Evolutionary conservation across 2,797 vertebrate species (phyloP).

Genomic region (Tragopan temminckii): DNA sequence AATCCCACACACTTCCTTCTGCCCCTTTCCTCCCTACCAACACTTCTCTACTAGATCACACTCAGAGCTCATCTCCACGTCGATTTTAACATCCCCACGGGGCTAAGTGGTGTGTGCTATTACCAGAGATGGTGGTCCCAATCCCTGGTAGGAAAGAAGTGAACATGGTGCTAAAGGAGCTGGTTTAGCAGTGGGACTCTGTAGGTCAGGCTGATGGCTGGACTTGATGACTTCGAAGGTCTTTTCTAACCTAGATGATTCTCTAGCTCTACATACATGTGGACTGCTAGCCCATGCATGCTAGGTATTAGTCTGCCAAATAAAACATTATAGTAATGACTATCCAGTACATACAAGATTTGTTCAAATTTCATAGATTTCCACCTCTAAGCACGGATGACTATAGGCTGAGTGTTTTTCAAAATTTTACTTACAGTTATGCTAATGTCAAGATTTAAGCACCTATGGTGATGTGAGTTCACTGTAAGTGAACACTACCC

Average conservation of each 20-base stretch:
- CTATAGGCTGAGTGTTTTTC: not conserved
- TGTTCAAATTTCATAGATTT: not conserved
- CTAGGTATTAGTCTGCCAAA: not conserved
- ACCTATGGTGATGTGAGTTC: rapidly evolving
- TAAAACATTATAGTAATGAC: not conserved
- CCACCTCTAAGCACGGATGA: not conserved
- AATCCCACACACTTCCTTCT: not conserved
- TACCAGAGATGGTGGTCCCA: not conserved
- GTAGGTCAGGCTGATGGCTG: not conserved
- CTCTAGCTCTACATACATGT: rapidly evolving
- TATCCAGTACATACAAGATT: rapidly evolving
- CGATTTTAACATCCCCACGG: not conserved
- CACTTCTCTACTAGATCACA: not conserved
- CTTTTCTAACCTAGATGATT: not conserved
- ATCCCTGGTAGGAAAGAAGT: not conserved
- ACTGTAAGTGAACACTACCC: not conserved
- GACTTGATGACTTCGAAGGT: not conserved
- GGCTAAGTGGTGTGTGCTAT: rapidly evolving
- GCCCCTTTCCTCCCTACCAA: not conserved
- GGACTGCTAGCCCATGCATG: not conserved
- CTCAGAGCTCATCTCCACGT: rapidly evolving
- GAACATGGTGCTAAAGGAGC: not conserved
- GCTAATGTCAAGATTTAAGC: not conserved
- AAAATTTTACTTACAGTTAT: not conserved
- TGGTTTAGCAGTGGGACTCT: not conserved